Conservation (phyloP, 2,113 vertebrate species). For the Zosterops borbonicus region DNA sequence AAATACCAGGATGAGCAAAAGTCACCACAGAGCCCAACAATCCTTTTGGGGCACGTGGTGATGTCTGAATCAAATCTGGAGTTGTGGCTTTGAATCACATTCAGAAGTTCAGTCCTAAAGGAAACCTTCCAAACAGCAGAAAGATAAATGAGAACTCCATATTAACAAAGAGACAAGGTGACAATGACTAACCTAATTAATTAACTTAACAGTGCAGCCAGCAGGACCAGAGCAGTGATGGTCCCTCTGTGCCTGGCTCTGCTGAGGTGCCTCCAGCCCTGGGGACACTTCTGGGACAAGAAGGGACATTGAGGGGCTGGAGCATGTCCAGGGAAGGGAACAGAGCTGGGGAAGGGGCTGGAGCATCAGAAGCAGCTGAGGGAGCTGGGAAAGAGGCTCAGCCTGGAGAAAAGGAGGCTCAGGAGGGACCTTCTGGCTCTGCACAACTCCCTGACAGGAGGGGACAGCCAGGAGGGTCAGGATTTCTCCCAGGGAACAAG, state of each 20-base stretch:
- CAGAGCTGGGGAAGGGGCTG: background rate
- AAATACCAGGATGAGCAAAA: background rate
- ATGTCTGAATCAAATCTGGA: background rate
- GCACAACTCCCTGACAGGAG: background rate
- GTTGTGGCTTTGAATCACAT: background rate
- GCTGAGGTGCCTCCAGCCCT: background rate
- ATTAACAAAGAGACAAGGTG: background rate
- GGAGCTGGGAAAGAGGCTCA: background rate
- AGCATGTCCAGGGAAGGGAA: accelerated
- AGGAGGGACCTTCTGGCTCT: background rate
- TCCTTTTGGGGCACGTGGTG: accelerated
- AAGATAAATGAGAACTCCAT: background rate
- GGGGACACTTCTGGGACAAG: background rate
- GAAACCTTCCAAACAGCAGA: background rate
- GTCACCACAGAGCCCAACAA: background rate
- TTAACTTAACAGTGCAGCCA: background rate
- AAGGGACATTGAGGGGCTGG: background rate
- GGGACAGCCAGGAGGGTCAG: accelerated
- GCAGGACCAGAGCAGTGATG: background rate
- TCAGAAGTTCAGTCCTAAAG: background rate
- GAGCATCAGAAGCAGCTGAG: background rate
- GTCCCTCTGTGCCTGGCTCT: background rate
- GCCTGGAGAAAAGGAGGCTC: background rate
- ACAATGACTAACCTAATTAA: background rate
- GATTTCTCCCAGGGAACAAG: background rate